Evolutionary conservation across 1,140 invertebrate species (phyloP).

Genomic region (Thereuonema tuberculata): DNA sequence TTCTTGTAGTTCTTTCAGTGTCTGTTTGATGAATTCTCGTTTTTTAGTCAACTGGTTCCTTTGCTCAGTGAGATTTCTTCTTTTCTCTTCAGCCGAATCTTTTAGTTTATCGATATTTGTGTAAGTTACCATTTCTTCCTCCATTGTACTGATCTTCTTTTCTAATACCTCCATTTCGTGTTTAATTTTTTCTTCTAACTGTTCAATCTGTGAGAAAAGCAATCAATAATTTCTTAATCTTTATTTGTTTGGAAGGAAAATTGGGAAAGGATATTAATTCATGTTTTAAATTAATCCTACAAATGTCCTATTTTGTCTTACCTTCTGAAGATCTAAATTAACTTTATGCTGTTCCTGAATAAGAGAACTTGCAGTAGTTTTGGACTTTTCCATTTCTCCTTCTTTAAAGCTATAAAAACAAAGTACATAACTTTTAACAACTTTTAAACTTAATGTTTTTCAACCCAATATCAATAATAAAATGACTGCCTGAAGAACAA

Average conservation of each 20-base stretch:
- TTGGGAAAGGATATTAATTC: background rate
- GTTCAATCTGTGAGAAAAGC: constrained; percentile 32
- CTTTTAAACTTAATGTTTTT: no score
- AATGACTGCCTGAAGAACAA: no score
- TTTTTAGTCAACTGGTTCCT: constrained; percentile 32
- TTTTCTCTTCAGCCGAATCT: constrained; percentile 34
- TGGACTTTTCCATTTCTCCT: constrained; percentile 40
- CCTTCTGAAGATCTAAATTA: constrained; percentile 35
- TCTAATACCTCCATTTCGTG: constrained; percentile 35
- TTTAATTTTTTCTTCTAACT: constrained; percentile 41
- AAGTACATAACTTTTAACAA: background rate
- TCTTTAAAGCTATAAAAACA: constrained; percentile 34
- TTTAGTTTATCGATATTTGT: constrained; percentile 36
- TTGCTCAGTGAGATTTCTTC: constrained; percentile 34
- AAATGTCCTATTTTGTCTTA: constrained; percentile 15
- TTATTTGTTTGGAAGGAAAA: background rate
- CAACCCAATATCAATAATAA: no score
- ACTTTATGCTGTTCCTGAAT: constrained; percentile 39
- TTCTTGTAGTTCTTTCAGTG: constrained; percentile 20
- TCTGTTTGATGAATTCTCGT: constrained; percentile 22
- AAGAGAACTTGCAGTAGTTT: constrained; percentile 37
- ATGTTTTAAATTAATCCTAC: background rate
- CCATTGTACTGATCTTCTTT: constrained; percentile 37
- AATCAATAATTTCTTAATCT: no score
- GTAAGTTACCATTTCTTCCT: constrained; percentile 35